Evolutionary conservation across 2,888 invertebrate species (phyloP).

Genomic region (Sericinus montela): DNA sequence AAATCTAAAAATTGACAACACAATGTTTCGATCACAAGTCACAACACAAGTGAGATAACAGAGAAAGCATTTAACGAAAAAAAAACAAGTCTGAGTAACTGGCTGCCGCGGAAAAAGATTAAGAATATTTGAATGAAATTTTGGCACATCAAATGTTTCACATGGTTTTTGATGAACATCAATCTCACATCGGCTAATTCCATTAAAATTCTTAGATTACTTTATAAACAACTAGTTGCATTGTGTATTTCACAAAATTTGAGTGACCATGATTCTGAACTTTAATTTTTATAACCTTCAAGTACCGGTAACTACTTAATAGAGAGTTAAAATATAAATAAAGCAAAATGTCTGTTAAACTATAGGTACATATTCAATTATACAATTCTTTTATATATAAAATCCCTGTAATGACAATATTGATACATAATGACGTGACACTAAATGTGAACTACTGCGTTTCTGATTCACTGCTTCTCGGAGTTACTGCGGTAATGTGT

Average conservation of each 20-base stretch:
- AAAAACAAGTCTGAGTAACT: constrained; percentile 15
- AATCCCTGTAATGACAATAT: constrained; percentile 79
- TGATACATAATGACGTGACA: constrained; percentile 67
- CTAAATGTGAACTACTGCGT: constrained; percentile 44
- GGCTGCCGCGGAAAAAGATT: constrained; percentile 11
- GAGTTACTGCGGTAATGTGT: constrained; percentile 54
- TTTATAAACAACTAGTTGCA: constrained; percentile 27
- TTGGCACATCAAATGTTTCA: constrained; percentile 58
- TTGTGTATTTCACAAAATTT: constrained; percentile 17
- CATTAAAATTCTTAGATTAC: constrained; percentile 35
- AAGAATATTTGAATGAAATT: constrained; percentile 32
- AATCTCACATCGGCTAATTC: constrained; percentile 31
- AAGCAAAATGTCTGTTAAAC: constrained; percentile 50
- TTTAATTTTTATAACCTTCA: constrained; percentile 9
- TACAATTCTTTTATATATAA: constrained; percentile 74
- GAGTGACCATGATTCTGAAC: constrained; percentile 19
- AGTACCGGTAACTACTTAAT: constrained; percentile 27
- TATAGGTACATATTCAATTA: constrained; percentile 68
- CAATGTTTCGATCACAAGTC: constrained; percentile 54
- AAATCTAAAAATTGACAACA: constrained; percentile 50
- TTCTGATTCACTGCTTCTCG: constrained; percentile 27
- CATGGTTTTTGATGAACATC: constrained; percentile 21
- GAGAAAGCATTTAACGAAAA: constrained; percentile 12
- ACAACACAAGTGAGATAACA: constrained; percentile 41
- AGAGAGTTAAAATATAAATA: constrained; percentile 42